A percentile compares a stretch with the other conserved stretches of the same genome.
Evolutionary conservation across 92 coral and sea anemone species (phyloP).

Genomic region (Parazoanthus atlanticus): DNA sequence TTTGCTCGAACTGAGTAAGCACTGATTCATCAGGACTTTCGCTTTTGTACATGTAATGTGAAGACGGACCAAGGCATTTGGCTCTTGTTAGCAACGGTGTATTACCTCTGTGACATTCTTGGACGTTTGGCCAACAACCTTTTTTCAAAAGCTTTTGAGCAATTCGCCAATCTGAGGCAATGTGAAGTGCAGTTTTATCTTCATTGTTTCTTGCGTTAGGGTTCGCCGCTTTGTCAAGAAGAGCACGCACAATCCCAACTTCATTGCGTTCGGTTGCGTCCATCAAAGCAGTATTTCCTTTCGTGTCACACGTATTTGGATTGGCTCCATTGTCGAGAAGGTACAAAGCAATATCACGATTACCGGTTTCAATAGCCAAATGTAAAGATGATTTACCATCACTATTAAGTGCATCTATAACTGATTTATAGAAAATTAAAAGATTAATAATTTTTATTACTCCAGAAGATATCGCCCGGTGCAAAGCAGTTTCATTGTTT

Average conservation of each 20-base stretch:
- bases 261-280: neutral
- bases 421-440: neutral
- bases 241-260: neutral
- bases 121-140: neutral
- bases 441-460: neutral
- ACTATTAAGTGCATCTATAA: neutral
- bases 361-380: neutral
- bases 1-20: neutral
- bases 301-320: neutral
- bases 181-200: neutral
- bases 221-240: neutral
- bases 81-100: neutral
- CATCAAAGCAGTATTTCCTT: neutral
- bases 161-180: neutral
- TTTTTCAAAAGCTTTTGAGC: neutral
- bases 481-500: neutral
- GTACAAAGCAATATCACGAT: neutral
- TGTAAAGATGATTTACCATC: neutral
- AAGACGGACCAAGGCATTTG: neutral
- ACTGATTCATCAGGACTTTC: neutral
- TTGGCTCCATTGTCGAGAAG: neutral
- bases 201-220: neutral
- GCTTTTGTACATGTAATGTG: neutral
- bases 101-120: neutral
- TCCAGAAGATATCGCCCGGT: neutral